These are phyloP conservation scores for Phrynosoma blainvillii DNA, from an alignment of 2,113 vertebrate species.

Conservation along the genomic window DNA sequence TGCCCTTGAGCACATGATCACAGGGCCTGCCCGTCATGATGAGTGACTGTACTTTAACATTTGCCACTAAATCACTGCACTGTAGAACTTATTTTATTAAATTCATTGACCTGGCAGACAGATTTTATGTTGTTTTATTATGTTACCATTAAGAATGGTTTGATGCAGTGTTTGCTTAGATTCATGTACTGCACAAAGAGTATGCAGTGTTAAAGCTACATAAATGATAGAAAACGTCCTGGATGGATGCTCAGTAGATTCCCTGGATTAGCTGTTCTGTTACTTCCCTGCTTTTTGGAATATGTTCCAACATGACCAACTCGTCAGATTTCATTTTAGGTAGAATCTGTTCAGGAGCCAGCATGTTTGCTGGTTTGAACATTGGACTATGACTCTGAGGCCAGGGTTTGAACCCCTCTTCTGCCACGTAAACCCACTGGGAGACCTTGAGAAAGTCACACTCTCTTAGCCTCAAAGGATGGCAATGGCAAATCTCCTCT, in stretches of 20 bases:
- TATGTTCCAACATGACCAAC: not conserved
- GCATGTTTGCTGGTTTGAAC: no score
- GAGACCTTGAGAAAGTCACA: no score
- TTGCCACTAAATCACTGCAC: no score
- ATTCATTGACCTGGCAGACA: not conserved
- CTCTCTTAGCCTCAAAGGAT: no score
- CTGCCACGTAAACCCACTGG: no score
- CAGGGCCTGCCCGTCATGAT: no score
- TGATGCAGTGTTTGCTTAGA: not conserved
- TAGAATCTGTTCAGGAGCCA: not conserved
- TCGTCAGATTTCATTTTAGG: not conserved
- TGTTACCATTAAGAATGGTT: not conserved
- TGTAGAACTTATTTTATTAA: not conserved
- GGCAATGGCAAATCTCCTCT: no score
- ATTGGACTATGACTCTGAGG: no score
- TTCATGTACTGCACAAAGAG: not conserved
- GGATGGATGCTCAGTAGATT: not conserved
- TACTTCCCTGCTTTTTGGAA: not conserved
- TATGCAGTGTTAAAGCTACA: not conserved
- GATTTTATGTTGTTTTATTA: not conserved
- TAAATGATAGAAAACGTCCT: not conserved
- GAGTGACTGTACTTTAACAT: no score
- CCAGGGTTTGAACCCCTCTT: no score
- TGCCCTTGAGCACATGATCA: no score
- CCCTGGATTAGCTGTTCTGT: not conserved